Conservation (phyloP, 2,113 vertebrate species). For the Lates calcarifer region DNA sequence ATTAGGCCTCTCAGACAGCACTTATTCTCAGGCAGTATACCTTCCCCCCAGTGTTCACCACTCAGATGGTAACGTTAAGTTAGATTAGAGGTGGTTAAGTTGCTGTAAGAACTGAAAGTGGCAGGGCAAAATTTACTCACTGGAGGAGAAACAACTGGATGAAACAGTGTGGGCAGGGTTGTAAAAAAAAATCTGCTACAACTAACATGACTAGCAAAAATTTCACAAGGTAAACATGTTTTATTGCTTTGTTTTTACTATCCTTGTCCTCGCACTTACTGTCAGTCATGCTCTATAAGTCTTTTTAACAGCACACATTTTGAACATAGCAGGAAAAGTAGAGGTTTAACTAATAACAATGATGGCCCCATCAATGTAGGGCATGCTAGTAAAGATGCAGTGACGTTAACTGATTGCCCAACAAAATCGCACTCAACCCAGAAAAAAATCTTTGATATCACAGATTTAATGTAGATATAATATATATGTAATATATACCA, state of each 20-base stretch:
- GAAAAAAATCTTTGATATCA: neutral
- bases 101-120: conserved; percentile 25
- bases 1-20: conserved; percentile 29
- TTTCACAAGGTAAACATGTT: neutral
- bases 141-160: conserved; percentile 14
- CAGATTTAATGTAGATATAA: neutral
- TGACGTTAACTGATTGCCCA: neutral
- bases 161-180: neutral
- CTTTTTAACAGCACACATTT: neutral
- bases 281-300: neutral
- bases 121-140: conserved; percentile 15
- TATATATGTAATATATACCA: neutral
- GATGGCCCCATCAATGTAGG: neutral
- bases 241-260: neutral
- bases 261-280: neutral
- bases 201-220: neutral
- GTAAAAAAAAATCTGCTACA: neutral
- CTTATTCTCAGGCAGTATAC: conserved; percentile 8
- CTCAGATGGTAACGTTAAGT: conserved; percentile 14
- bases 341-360: neutral
- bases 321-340: neutral
- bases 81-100: conserved; percentile 29
- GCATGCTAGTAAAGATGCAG: neutral
- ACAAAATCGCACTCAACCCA: neutral
- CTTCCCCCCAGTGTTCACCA: neutral